phyloP scores from a whole-genome alignment of 23 tunicate species.

The Oikopleura dioica region DNA sequence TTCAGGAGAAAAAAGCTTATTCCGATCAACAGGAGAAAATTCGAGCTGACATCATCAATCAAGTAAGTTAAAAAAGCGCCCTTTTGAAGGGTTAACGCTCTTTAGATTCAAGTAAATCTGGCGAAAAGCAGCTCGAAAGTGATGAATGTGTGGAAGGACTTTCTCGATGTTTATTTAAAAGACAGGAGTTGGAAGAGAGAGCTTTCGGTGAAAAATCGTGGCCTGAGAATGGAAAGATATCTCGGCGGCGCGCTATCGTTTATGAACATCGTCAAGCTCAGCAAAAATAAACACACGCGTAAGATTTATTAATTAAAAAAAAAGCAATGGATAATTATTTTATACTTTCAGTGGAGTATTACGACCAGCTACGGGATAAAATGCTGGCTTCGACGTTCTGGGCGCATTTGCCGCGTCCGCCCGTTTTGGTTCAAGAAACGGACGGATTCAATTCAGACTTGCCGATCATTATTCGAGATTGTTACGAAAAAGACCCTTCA shows the following conservation, averaged over 20 bases:
- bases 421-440: neutral
- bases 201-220: neutral
- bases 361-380: neutral
- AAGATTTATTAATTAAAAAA: neutral
- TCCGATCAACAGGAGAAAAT: too few relatives aligned
- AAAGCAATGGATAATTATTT: too few relatives aligned
- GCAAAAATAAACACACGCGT: too few relatives aligned
- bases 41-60: too few relatives aligned
- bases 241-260: too few relatives aligned
- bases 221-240: neutral
- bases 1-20: too few relatives aligned
- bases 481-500: neutral
- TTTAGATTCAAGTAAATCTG: neutral
- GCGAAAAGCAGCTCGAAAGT: neutral
- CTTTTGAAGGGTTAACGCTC: too few relatives aligned
- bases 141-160: neutral
- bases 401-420: neutral
- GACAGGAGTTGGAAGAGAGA: neutral
- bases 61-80: too few relatives aligned
- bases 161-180: neutral
- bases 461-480: neutral
- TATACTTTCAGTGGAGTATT: neutral
- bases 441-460: neutral
- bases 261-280: too few relatives aligned
- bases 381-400: neutral